Conservation (phyloP, 1,140 invertebrate genomes). For the Frieseomelitta varia region DNA sequence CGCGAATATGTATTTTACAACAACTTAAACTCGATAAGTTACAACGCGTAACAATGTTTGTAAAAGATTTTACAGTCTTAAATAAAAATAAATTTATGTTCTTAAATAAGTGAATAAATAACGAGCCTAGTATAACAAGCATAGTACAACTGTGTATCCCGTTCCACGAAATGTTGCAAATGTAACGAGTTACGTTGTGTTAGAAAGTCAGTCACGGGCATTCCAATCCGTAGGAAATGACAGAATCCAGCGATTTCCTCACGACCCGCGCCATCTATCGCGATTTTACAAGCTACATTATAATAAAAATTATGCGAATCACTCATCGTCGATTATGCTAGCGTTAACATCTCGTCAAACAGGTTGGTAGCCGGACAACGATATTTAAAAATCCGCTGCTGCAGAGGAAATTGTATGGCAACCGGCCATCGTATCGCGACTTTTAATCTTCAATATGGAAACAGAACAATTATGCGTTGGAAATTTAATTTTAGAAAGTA, state of each 20-base stretch:
- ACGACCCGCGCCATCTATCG: neutral
- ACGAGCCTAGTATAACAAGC: neutral
- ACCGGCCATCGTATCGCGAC: neutral
- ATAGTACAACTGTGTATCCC: neutral
- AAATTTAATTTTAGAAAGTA: conserved; percentile 40
- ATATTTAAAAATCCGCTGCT: neutral
- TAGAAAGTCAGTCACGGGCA: neutral
- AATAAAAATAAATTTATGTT: neutral
- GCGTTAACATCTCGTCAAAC: neutral
- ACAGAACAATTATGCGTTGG: conserved; percentile 4
- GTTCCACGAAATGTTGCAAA: neutral
- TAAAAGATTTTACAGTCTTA: neutral
- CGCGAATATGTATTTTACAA: neutral
- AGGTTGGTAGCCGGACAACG: neutral
- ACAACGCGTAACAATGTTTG: neutral
- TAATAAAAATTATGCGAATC: neutral
- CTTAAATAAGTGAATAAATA: neutral
- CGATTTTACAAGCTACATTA: neutral
- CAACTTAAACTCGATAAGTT: neutral
- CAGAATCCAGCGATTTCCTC: neutral
- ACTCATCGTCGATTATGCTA: neutral
- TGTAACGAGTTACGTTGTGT: neutral
- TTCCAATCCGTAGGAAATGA: neutral
- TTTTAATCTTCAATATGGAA: conserved; percentile 24
- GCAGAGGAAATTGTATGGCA: neutral